Conservation (phyloP, 2,888 invertebrate species). For the Rhodophaea formosa region DNA sequence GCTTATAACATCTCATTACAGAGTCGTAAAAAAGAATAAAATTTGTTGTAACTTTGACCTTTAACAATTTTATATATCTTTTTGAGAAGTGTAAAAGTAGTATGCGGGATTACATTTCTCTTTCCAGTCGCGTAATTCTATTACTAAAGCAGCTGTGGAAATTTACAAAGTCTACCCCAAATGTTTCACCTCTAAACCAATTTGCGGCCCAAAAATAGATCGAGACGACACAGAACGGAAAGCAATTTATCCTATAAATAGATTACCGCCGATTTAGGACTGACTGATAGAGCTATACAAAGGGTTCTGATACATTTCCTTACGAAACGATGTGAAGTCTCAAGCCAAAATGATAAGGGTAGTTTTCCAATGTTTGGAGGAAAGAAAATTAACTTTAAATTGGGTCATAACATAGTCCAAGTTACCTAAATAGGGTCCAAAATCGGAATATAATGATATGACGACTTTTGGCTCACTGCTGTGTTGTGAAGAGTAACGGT, state of each 20-base stretch:
- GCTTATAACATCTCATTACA: background rate
- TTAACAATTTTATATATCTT: too few species aligned
- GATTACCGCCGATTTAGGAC: background rate
- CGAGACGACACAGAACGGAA: background rate
- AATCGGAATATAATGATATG: too few species aligned
- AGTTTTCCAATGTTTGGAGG: too few species aligned
- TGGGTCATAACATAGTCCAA: too few species aligned
- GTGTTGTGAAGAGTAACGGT: too few species aligned
- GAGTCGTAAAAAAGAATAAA: background rate
- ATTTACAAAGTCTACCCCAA: background rate
- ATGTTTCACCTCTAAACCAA: slow-evolving; percentile 12
- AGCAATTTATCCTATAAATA: slow-evolving; percentile 6
- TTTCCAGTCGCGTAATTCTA: background rate
- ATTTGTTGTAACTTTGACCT: background rate
- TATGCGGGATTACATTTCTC: background rate
- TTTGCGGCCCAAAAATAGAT: slow-evolving; percentile 12
- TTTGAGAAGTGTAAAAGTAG: too few species aligned
- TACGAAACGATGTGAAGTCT: too few species aligned
- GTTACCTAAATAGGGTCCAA: too few species aligned
- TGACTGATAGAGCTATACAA: background rate
- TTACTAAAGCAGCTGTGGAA: background rate
- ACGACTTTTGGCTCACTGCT: too few species aligned
- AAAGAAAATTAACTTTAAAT: too few species aligned
- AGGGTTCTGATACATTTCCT: background rate
- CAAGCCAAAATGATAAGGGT: too few species aligned